These are phyloP conservation scores for Nothocercus julius DNA, from an alignment of 2,113 vertebrate species.

Conservation along the genomic window DNA sequence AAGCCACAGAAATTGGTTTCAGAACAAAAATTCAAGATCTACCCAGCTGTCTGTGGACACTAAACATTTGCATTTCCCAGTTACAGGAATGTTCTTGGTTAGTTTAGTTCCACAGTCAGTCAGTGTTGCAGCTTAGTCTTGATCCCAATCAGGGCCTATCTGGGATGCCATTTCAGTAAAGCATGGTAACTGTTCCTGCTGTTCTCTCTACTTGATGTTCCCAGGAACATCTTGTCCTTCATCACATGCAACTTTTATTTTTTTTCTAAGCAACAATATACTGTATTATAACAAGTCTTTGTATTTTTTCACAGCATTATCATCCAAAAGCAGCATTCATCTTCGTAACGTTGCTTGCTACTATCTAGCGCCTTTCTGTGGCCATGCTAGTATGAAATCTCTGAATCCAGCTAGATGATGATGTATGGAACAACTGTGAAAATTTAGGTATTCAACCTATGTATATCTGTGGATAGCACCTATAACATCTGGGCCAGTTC, in stretches of 20 bases:
- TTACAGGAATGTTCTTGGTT: neutral
- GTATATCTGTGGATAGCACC: neutral
- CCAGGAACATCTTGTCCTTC: neutral
- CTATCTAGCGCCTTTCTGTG: neutral
- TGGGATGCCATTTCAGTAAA: neutral
- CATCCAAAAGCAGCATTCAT: neutral
- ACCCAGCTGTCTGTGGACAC: neutral
- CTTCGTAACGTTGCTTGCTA: neutral
- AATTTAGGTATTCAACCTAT: neutral
- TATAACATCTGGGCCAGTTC: neutral
- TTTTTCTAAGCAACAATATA: neutral
- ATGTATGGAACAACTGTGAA: neutral
- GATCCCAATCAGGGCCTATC: neutral
- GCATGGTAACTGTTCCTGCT: neutral
- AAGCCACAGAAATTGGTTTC: neutral
- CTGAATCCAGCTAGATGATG: neutral
- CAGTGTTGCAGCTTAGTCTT: neutral
- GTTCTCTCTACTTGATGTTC: neutral
- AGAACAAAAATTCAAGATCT: neutral
- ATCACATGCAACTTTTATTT: neutral
- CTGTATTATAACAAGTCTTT: neutral
- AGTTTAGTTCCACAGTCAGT: neutral
- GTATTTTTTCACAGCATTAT: neutral
- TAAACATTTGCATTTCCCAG: slow-evolving; percentile 39
- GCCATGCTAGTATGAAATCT: fast-evolving